Conservation (phyloP, 2,113 vertebrate genomes). For the Austrofundulus limnaeus region DNA sequence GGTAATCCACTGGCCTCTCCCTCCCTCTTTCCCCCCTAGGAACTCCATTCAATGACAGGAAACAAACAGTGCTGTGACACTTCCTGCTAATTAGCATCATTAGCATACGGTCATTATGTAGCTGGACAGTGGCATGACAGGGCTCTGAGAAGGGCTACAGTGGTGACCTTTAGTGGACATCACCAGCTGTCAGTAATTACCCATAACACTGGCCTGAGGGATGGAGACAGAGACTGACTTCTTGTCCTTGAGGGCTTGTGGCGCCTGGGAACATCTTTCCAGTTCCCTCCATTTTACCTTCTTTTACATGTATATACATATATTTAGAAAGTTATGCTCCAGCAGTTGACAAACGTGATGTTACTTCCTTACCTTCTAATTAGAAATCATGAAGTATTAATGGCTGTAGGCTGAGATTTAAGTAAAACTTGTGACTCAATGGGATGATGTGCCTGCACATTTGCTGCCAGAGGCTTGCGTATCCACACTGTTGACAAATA, state of each 20-base stretch:
- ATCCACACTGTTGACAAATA: slow-evolving; percentile 44
- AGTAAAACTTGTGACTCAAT: slow-evolving; percentile 68
- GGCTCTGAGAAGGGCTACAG: slow-evolving; percentile 73
- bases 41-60: slow-evolving; percentile 71
- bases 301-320: slow-evolving; percentile 12
- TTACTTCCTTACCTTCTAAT: slow-evolving; percentile 40
- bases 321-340: slow-evolving; percentile 34
- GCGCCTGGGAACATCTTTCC: slow-evolving; percentile 23
- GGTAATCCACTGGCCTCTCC: slow-evolving; percentile 55
- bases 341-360: slow-evolving; percentile 19
- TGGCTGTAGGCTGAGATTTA: slow-evolving; percentile 54
- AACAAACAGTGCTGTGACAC: slow-evolving; percentile 82
- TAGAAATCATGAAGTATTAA: slow-evolving; percentile 48
- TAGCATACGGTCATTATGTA: slow-evolving; percentile 81
- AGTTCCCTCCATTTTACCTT: slow-evolving; percentile 39
- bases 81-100: slow-evolving; percentile 81
- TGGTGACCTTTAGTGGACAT: slow-evolving; percentile 81
- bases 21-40: slow-evolving; percentile 37
- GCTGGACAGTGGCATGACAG: slow-evolving; percentile 80
- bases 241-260: slow-evolving; percentile 65
- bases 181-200: slow-evolving; percentile 85
- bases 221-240: slow-evolving; percentile 55
- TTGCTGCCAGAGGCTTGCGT: slow-evolving; percentile 46
- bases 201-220: slow-evolving; percentile 54
- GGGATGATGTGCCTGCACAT: slow-evolving; percentile 38